Base-by-base conservation (phyloP, 1,140 invertebrate genomes). In the Drosophila erecta region DNA sequence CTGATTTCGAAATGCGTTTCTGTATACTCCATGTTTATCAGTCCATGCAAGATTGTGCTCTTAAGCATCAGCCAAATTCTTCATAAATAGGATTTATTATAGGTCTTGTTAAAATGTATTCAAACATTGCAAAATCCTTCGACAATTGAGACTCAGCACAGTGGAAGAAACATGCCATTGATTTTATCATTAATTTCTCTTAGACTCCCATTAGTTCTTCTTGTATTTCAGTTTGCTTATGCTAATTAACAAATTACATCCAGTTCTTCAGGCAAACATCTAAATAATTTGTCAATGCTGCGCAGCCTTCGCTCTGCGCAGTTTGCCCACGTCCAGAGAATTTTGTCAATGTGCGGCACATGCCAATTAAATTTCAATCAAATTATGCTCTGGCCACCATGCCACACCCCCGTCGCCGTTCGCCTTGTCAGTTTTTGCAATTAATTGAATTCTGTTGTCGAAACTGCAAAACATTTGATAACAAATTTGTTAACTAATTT, bases 401-500 rank as follows among this genome's bases (percentile, higher is more conserved):
- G 60, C 30, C 37, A 30, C 24, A 15, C 44, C 37, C 64, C 41
- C 49, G 37, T 47, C 47, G 20, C 35, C 59, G 76, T 59, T 62
- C 65, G 71, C 62, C 46, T 73, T 86, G 84, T 89, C 83, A 89
- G 83, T 89, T 89, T 89, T 79, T 55, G 79, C 79, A 90, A 90
- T 87, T 90, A 90, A 90, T 90, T 90, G 81, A 90, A 90, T 90
- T 87, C 74, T 83, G 85, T 87, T 80, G 85, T 90, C 83, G 87
- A 90, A 90, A 79, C 83, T 90, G 87, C 79, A 90, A 71, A 90
- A 90, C 87, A 90, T 90, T 90, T 90, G 87, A 90, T 87, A 90
- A 90, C 87, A 90, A 90, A 90, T 90, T 90, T 90, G 87, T 90
- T 90, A 87, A 90, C 81, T 90, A 87, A 90, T 90, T 90, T 90